Base-by-base conservation (phyloP, 2,888 invertebrate species). In the Tetramorium bicarinatum region DNA sequence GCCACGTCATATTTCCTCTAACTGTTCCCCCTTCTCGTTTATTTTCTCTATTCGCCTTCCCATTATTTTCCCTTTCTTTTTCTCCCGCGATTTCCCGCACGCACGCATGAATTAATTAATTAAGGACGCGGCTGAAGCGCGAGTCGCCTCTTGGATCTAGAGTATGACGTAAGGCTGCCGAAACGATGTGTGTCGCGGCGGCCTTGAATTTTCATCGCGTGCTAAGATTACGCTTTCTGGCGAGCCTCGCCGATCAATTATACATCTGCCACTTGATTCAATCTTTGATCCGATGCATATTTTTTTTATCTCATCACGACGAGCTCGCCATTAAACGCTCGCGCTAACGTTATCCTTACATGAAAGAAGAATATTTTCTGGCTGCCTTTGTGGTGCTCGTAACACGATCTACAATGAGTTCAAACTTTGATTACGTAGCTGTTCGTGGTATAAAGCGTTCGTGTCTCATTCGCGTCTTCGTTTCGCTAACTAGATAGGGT, bases 131-230 rank as follows among this genome's bases (percentile, higher is more conserved):
- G 44, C 61, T 69, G 52, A 71, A 54, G 34, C 34, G 64, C 62
- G 82, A 84, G 82, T 66, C 49, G 52, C 62, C 34, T 67, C 44
- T 41, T 62, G 49, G 66, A 85, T 90, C 69, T 84, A 81, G 76
- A 59, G 59, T 75, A 21, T 89, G 89, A 89, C 85, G 89, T 85
- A 88, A 88, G 82, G 11, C 59, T 61, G 44, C 62, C 61, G 84
- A 87, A 85, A 85, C 80, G 76, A 83, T 54, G 66, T 69, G 79
- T 88, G 87, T 84, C 85, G 84, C 82, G 87, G 69, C 91, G 87
- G 88, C 94, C 94, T 93, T 93, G 93, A 91, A 91, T 92, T 89
- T 91, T 91, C 91, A 91, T 90, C 90, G 90, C 91, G 91, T 92
- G 92, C 92, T 92, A 93, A 93, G 92, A 93, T 92, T 92, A 91